Base-by-base conservation (phyloP, 2,797 vertebrate species). In the Argentina silus region DNA sequence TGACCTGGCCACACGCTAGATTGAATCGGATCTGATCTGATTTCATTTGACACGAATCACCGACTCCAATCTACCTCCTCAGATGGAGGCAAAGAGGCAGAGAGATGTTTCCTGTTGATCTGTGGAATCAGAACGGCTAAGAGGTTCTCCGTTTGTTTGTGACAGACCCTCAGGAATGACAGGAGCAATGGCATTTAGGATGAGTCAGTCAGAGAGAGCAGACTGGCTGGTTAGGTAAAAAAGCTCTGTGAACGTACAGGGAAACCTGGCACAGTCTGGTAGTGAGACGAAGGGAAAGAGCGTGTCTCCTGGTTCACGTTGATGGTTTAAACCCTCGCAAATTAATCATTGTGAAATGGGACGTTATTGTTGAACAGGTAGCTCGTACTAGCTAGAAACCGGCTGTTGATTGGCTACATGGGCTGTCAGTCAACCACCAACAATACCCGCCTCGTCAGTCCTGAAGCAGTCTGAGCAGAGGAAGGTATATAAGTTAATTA, bases 161-260 rank as follows among this genome's bases (percentile, higher is more conserved):
- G 43, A 19, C 62, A 10, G 62, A 65, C 3, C 3, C 43, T 48
- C 5, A 17, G 4, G 62, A 17, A 47, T 1, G n/a, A 65, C 15
- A 45, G n/a, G 44, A 65, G n/a, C 12, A 23, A 14, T 36, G 59
- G 27, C 59, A 36, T 61, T 61, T 36, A 61, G 59, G 23, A 7
- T 42, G 59, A 61, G 27, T 62, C 60, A 62, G 48, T n/a, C n/a
- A 17, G n/a, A n/a, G n/a, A n/a, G n/a, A 36, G 56, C 56, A 59
- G 9, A 9, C n/a, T 21, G 3, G 56, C 7, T 23, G 19, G 21
- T 59, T 19, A 23, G n/a, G n/a, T n/a, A 27, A 8, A 59, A 59
- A 19, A 36, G 27, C 27, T 2, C 27, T 36, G 2, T 36, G 27
- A 36, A 1, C 4, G 27, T 36, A n/a, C 19, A 59, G 19, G 21